A percentile compares a stretch with the other conserved stretches of the same genome.
Conservation (phyloP, 2,888 invertebrate species). For the Pachymerium ferrugineum region DNA sequence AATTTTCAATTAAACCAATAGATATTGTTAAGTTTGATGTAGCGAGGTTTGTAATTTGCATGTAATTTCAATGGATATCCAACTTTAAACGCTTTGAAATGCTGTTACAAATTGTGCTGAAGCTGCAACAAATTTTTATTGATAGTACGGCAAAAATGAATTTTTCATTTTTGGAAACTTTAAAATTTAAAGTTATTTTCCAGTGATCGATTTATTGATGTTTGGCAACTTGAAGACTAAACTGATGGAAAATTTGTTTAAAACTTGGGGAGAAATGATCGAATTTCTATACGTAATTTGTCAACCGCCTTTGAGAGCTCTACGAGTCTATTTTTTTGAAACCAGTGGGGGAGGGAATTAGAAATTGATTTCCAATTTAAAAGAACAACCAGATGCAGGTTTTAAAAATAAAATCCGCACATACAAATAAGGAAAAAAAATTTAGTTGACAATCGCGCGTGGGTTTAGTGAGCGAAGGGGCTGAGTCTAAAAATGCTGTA, state of each 20-base stretch:
- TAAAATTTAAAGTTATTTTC: slow-evolving; percentile 7
- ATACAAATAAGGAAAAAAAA: not conserved
- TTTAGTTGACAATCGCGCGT: not conserved
- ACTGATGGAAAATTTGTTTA: not conserved
- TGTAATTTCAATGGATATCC: slow-evolving; percentile 2
- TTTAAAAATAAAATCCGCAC: not conserved
- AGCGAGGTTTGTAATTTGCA: not conserved
- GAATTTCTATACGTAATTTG: slow-evolving; percentile 8
- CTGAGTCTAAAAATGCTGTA: not conserved
- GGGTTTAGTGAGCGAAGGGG: not conserved
- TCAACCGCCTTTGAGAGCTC: not conserved
- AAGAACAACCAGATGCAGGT: not conserved
- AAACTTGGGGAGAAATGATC: not conserved
- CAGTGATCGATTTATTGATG: not conserved
- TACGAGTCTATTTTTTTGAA: not conserved
- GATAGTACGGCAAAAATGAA: slow-evolving; percentile 5
- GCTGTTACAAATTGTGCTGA: slow-evolving; percentile 24
- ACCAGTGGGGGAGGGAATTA: too few species aligned
- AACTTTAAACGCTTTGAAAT: slow-evolving; percentile 24
- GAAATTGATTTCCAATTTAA: not conserved
- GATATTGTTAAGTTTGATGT: not conserved
- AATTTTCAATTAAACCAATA: not conserved
- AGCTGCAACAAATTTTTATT: slow-evolving; percentile 24
- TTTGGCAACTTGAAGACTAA: not conserved
- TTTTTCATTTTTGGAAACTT: slow-evolving; percentile 5